phyloP scores from a whole-genome alignment of 2,888 invertebrate genomes.

The Anoplius nigerrimus region DNA sequence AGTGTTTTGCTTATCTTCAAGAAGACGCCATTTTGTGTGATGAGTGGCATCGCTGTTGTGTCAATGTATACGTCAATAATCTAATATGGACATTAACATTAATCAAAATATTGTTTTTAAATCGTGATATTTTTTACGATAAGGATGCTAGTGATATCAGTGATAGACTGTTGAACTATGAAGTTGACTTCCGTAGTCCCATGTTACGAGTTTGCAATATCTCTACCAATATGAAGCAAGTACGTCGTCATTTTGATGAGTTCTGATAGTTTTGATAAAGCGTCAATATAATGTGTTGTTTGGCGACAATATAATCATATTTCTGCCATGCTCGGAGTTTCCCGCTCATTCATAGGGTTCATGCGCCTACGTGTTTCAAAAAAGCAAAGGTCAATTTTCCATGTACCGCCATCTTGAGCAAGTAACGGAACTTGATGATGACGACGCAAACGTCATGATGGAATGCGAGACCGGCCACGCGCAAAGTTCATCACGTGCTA shows the following conservation, averaged over 20 bases:
- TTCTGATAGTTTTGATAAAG: neutral
- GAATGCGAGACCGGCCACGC: constrained; percentile 32
- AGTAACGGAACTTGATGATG: constrained; percentile 60
- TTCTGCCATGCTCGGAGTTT: too few species aligned
- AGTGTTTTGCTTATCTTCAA: constrained; percentile 31
- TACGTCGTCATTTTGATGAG: constrained; percentile 22
- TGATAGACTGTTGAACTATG: constrained; percentile 14
- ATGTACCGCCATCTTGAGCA: constrained; percentile 57
- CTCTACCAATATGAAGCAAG: constrained; percentile 34
- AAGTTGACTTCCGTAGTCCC: constrained; percentile 54
- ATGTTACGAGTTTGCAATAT: constrained; percentile 42
- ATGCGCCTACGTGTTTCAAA: constrained; percentile 8
- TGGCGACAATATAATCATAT: too few species aligned
- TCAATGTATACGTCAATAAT: constrained; percentile 21
- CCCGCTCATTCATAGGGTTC: neutral
- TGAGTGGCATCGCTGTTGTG: constrained; percentile 30
- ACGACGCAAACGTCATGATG: constrained; percentile 51
- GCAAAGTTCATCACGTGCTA: constrained; percentile 38
- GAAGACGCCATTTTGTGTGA: constrained; percentile 48
- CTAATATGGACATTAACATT: constrained; percentile 5
- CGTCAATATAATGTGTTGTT: neutral
- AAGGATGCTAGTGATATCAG: constrained; percentile 11
- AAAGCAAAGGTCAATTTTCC: constrained; percentile 42
- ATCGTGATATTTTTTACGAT: constrained; percentile 22
- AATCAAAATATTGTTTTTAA: constrained; percentile 22